Conservation (phyloP, 2,888 invertebrate genomes). For the Oegoconia quadripuncta region DNA sequence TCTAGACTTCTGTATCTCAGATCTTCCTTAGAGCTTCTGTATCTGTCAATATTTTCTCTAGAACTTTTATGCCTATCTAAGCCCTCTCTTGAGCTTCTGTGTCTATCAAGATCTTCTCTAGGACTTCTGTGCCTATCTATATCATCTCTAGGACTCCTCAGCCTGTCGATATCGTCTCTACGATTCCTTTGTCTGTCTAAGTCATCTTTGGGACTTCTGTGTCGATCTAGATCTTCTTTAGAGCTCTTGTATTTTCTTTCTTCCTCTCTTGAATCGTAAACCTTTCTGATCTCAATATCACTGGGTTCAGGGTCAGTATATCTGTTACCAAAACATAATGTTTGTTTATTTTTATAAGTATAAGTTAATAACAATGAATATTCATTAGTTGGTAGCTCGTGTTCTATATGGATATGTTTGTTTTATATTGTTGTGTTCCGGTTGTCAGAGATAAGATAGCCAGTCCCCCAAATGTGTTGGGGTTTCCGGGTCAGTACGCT, state of each 20-base stretch:
- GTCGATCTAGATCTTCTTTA: slow-evolving; percentile 48
- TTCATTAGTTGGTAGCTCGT: no score
- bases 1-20: slow-evolving; percentile 31
- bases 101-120: slow-evolving; percentile 8
- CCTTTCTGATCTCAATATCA: slow-evolving; percentile 57
- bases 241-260: slow-evolving; percentile 43
- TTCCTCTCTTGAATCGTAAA: slow-evolving; percentile 53
- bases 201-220: slow-evolving; percentile 29
- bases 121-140: slow-evolving; percentile 42
- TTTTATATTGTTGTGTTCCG: no score
- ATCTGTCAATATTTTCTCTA: slow-evolving; percentile 11
- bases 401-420: no score
- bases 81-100: slow-evolving; percentile 16
- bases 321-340: slow-evolving; percentile 28
- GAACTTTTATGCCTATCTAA: slow-evolving; percentile 16
- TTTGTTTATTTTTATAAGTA: not conserved
- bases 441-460: no score
- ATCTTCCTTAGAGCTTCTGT: slow-evolving; percentile 11
- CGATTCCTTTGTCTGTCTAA: slow-evolving; percentile 11
- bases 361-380: no score
- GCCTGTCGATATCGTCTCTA: slow-evolving; percentile 16
- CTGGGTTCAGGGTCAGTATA: slow-evolving; percentile 72
- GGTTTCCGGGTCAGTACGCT: no score
- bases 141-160: slow-evolving; percentile 36
- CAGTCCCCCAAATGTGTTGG: no score